Evolutionary conservation across 2,888 invertebrate species (phyloP), one percentile per base, ranked within the genome.

Genomic region (Diaphora mendica): DNA sequence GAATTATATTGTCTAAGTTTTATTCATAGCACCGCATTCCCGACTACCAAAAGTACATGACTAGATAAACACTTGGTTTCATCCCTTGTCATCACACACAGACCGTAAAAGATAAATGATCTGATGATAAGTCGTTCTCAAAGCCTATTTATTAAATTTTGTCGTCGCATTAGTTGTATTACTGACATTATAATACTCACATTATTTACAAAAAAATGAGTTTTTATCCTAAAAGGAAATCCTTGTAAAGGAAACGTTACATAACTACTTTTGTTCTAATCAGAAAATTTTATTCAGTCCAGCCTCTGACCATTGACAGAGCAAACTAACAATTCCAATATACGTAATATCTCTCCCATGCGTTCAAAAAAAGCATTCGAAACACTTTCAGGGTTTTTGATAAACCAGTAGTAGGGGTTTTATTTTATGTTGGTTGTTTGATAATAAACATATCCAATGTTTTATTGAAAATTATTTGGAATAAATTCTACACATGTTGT

Each of bases 391-490:
- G 20, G 15, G 11, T 65, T 69, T 59, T 26, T 13, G 39, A 20
- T 9, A 62, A 66, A 72, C 80, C 69, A 5, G 33, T 84, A 64
- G 86, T 88, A 87, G 68, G 81, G 79, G 76, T 65, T 68, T 66
- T 74, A 74, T 82, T 81, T 81, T 73, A 80, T 74, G 77, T 77
- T 80, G 79, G 73, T 79, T 79, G 75, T 77, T 79, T 71, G 77
- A 80, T 79, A 82, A 83, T 84, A 88, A 82, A 86, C 79, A 80
- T 84, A 82, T 79, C 81, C 82, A 83, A 87, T 88, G 86, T 86
- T 88, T 87, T 88, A 86, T 88, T 87, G 87, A 87, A 88, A 82
- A 86, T 86, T 85, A 82, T 86, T 82, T 85, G 74, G 77, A 86
- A 86, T 86, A 87, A 85, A 82, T 80, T 84, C 78, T 71, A 80